Evolutionary conservation across 2,888 invertebrate genomes (phyloP).

Genomic region (Xanthia togata): DNA sequence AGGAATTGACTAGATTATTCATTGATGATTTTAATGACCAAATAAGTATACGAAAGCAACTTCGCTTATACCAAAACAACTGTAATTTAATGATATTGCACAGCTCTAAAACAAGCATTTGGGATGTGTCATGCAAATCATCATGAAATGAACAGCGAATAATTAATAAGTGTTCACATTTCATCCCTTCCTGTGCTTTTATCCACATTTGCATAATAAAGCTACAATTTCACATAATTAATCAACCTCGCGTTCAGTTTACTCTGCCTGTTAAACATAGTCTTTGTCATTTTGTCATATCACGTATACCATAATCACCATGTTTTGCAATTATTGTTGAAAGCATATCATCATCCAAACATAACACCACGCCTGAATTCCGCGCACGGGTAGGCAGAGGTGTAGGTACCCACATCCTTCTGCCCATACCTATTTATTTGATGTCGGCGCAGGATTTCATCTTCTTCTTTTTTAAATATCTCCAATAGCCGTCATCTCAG

Average conservation of each 20-base stretch:
- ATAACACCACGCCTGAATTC: neutral
- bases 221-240: neutral
- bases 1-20: too few species aligned
- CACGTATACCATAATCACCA: neutral
- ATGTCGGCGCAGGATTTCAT: too few species aligned
- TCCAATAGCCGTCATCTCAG: too few species aligned
- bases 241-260: neutral
- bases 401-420: neutral
- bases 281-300: too few species aligned
- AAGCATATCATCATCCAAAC: neutral
- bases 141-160: conserved; percentile 1
- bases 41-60: too few species aligned
- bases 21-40: too few species aligned
- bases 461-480: too few species aligned
- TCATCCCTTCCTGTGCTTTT: neutral
- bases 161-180: neutral
- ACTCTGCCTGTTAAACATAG: too few species aligned
- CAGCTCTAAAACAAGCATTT: neutral
- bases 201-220: neutral
- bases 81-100: neutral
- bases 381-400: neutral
- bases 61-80: neutral
- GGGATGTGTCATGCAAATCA: neutral
- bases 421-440: neutral
- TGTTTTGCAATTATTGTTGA: neutral